Conservation (phyloP, 2,113 vertebrate genomes). For the Oxyura jamaicensis region DNA sequence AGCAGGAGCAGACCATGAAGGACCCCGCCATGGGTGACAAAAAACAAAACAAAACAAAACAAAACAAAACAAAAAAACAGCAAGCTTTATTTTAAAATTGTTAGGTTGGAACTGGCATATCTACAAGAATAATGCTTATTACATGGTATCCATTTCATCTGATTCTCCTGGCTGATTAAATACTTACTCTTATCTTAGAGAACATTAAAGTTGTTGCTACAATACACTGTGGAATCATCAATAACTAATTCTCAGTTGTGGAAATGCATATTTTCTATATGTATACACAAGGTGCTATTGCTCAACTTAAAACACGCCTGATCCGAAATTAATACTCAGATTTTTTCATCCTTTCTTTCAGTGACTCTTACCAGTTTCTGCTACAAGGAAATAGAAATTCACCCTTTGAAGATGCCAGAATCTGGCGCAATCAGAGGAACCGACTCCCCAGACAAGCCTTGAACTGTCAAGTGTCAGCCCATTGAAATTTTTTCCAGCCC, state of each 20-base stretch:
- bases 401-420: background rate
- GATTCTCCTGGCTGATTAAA: background rate
- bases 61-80: background rate
- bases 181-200: constrained; percentile 32
- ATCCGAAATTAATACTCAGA: background rate
- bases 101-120: constrained; percentile 12
- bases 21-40: accelerated
- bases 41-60: too few species aligned
- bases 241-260: constrained; percentile 12
- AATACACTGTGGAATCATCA: constrained; percentile 31
- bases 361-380: background rate
- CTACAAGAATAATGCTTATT: background rate
- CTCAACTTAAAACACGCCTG: constrained; percentile 12
- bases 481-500: background rate
- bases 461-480: background rate
- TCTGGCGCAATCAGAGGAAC: background rate
- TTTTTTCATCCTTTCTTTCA: background rate
- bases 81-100: background rate
- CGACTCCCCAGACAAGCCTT: background rate
- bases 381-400: constrained; percentile 3
- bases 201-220: constrained; percentile 27
- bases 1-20: background rate
- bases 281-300: background rate
- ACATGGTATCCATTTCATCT: background rate
- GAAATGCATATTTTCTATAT: background rate